Evolutionary conservation across 2,113 vertebrate genomes (phyloP), one percentile per base, ranked within the genome.

Genomic region (Sardina pilchardus): DNA sequence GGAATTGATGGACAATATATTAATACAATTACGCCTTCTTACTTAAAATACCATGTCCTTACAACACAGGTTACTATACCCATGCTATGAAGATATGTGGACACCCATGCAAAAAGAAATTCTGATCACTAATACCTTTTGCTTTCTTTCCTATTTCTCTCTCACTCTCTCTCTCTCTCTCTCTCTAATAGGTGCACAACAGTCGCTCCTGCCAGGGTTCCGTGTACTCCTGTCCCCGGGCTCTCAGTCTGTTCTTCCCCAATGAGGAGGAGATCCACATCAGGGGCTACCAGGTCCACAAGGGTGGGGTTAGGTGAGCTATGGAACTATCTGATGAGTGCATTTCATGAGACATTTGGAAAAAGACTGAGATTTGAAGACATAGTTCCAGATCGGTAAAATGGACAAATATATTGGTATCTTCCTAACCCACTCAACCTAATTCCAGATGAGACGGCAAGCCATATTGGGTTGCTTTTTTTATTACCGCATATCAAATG

Each of bases 251-350:
- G 87, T 98, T 98, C 92, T 97, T 99, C 94, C 96, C 96, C 91
- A 97, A 96, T 84, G 98, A 97, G 91, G 96, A 98, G 7, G 97
- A 99, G 95, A 98, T 99, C 92, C 94, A 91, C 88, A 97, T 99
- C 94, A 96, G 95, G 88, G 96, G 96, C 85, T 97, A 98, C 90
- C 96, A 97, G 94, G 97, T 99, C 91, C 97, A 95, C 90, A 97
- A 96, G 89, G 94, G 94, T 89, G 53, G 83, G 21, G 10, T 71
- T 12, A 47, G 63, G 39, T 82, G 21, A 84, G 9, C 30, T 17
- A 34, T 12, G 26, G 26, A 75, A 4, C 56, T 53, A 19, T 53
- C 50, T 24, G 0, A 63, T n/a, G 63, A 5, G 63, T 9, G 26
- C 8, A 71, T 6, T 43, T 36, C 53, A 50, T 34, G 42, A 47